Percentiles rank a stretch among this genome's conserved stretches.
Evolutionary conservation across 2,797 vertebrate species (phyloP).

Genomic region (Siniperca scherzeri): DNA sequence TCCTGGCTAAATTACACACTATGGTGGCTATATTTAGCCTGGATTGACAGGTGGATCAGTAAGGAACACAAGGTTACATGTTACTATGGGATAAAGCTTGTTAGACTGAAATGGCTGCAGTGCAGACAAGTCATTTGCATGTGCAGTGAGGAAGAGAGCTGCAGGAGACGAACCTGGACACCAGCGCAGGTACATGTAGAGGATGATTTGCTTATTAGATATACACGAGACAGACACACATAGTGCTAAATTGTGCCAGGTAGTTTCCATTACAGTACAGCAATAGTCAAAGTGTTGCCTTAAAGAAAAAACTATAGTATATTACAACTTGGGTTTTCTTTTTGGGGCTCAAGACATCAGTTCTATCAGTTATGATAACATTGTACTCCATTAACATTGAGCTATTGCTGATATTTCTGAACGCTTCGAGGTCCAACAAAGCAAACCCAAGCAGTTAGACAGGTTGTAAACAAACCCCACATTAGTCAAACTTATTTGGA

Average conservation of each 20-base stretch:
- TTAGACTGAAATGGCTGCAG: constrained; percentile 45
- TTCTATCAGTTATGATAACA: neutral
- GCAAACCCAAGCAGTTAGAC: neutral
- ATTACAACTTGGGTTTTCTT: neutral
- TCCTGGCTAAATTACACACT: neutral
- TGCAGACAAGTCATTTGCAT: constrained; percentile 48
- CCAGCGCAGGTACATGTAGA: constrained; percentile 23
- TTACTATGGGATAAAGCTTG: constrained; percentile 38
- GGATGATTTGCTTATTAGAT: constrained; percentile 29
- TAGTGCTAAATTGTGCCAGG: neutral
- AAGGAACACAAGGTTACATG: constrained; percentile 14
- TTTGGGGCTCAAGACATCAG: neutral
- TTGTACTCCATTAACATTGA: neutral
- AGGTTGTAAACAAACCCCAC: neutral
- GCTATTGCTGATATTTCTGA: neutral
- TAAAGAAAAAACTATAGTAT: neutral
- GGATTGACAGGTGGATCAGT: constrained; percentile 33
- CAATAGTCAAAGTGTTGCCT: neutral
- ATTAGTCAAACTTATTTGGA: neutral
- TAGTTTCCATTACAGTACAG: neutral
- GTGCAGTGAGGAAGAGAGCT: constrained; percentile 5
- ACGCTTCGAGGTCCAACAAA: neutral
- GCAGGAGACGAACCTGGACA: constrained; percentile 35
- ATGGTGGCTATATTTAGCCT: constrained; percentile 29
- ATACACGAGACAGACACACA: constrained; percentile 20